Base-by-base conservation (phyloP, 1,140 invertebrate genomes). In the Hypothenemus hampei region DNA sequence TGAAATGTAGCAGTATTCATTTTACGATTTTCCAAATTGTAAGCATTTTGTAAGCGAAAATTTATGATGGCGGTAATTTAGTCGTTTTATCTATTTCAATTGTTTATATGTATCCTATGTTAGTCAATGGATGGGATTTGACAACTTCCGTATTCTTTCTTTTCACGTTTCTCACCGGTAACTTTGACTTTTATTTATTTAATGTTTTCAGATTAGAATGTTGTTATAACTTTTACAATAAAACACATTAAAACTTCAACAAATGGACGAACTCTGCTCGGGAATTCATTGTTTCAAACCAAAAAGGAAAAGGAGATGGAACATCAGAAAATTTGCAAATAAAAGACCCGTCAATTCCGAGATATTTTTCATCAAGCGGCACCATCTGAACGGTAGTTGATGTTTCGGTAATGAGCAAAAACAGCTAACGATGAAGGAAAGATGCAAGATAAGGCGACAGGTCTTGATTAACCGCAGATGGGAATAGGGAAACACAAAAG, bases 351-450 rank as follows among this genome's bases (percentile, higher is more conserved):
- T 69, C 69, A 69, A 70, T 69, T 69, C 58, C 58, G 59, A 49
- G 62, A 66, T 65, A 69, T 69, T 69, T 69, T 71, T 71, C 68
- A 69, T 71, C 69, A 65, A 65, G 62, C 40, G 35, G 47, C 64
- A 61, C 64, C 67, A 68, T 64, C 67, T 66, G 67, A 67, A 62
- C 67, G 65, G 24, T 22, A 23, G 55, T 63, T 68, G 63, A 69
- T 67, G 66, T 68, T 66, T 65, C 65, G 50, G 61, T 70, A 70
- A 70, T 70, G 67, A 70, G 69, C 67, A 69, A 70, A 70, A 70
- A 70, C 63, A 64, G 57, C 65, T 69, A 69, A 69, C 65, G 67
- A 69, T 67, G 67, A 67, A 67, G 65, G 67, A n/a, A n/a, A n/a
- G n/a, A 70, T 65, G 50, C 48, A 36, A 60, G 61, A 64, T 60